phyloP scores from a whole-genome alignment of 2,888 invertebrate species.

The Orthosia cruda region DNA sequence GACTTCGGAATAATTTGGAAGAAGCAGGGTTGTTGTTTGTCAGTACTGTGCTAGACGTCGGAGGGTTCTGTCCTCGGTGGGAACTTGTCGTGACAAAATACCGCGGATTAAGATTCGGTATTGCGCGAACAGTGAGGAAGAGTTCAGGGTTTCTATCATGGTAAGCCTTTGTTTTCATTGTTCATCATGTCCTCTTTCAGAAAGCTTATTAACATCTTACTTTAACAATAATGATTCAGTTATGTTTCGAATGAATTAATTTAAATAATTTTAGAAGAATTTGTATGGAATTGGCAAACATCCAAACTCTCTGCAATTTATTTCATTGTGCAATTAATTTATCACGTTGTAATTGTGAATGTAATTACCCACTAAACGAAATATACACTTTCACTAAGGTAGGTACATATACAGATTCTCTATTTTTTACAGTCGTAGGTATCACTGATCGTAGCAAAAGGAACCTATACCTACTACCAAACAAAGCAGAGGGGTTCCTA shows the following conservation, averaged over 20 bases:
- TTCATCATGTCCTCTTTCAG: neutral
- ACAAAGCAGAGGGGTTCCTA: neutral
- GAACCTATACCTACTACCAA: neutral
- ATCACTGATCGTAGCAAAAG: too few relatives aligned
- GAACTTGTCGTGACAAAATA: conserved; percentile 78
- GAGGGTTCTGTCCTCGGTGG: conserved; percentile 72
- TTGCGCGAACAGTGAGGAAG: conserved; percentile 84
- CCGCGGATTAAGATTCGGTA: conserved; percentile 86
- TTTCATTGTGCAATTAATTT: conserved; percentile 14
- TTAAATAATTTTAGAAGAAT: neutral
- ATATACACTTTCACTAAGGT: too few relatives aligned
- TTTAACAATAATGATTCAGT: neutral
- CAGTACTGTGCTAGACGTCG: conserved; percentile 83
- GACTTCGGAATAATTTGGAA: conserved; percentile 85
- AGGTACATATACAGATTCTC: too few relatives aligned
- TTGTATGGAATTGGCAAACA: neutral
- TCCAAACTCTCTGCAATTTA: neutral
- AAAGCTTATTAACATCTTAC: neutral
- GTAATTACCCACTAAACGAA: too few relatives aligned
- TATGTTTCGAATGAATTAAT: neutral
- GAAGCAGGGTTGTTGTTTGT: conserved; percentile 80
- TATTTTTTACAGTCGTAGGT: too few relatives aligned
- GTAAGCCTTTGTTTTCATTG: conserved; percentile 75
- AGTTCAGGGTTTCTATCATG: conserved; percentile 85
- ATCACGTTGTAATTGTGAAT: neutral